Evolutionary conservation across 2,888 invertebrate species (phyloP).

Genomic region (Onchidella celtica): DNA sequence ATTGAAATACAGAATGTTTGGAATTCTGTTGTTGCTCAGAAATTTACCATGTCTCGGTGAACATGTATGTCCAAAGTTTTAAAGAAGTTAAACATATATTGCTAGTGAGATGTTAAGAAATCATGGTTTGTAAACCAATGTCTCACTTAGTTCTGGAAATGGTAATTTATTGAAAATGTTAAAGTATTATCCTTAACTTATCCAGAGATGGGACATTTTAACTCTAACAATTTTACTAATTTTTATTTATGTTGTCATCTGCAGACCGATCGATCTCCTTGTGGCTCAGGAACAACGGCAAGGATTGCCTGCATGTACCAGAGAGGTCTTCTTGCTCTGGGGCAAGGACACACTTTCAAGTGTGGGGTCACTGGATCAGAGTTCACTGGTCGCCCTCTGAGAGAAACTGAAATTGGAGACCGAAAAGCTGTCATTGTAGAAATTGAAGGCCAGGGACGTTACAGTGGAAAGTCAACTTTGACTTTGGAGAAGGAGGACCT

Average conservation of each 20-base stretch:
- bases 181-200: too few relatives aligned
- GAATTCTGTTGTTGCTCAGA: too few relatives aligned
- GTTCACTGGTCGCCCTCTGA: slow-evolving; percentile 60
- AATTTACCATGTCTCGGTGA: too few relatives aligned
- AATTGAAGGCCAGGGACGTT: slow-evolving; percentile 75
- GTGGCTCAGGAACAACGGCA: slow-evolving; percentile 79
- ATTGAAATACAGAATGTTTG: too few relatives aligned
- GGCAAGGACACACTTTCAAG: slow-evolving; percentile 69
- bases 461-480: slow-evolving; percentile 69
- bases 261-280: slow-evolving; percentile 79
- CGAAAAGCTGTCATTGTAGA: slow-evolving; percentile 77
- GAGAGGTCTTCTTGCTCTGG: slow-evolving; percentile 64
- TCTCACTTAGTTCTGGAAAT: too few relatives aligned
- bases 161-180: too few relatives aligned
- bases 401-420: slow-evolving; percentile 58
- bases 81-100: too few relatives aligned
- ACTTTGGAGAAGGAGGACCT: slow-evolving; percentile 76
- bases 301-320: slow-evolving; percentile 75
- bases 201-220: too few relatives aligned
- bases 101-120: too few relatives aligned
- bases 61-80: too few relatives aligned
- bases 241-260: not conserved
- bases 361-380: slow-evolving; percentile 66
- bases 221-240: too few relatives aligned
- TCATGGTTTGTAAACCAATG: too few relatives aligned